Evolutionary conservation across 2,888 invertebrate species (phyloP).

Genomic region (Lucinisca nassula): DNA sequence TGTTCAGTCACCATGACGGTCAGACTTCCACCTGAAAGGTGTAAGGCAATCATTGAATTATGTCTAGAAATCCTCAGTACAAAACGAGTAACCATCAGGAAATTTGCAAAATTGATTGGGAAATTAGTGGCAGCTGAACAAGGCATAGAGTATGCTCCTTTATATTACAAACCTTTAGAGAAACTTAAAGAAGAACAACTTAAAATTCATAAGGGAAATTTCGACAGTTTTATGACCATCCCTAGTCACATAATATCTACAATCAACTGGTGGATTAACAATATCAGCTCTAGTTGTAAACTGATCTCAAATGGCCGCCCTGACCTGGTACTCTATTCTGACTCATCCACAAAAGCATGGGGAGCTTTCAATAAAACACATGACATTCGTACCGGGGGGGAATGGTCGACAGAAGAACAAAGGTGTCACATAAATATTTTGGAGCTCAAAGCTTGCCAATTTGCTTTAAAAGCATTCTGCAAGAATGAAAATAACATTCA

Average conservation of each 20-base stretch:
- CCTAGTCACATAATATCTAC: neutral
- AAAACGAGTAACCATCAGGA: conserved; percentile 38
- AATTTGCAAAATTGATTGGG: conserved; percentile 53
- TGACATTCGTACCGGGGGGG: neutral
- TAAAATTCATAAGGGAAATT: conserved; percentile 17
- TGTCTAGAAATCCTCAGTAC: neutral
- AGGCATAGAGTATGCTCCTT: conserved; percentile 58
- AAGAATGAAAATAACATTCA: neutral
- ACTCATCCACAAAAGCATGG: conserved; percentile 17
- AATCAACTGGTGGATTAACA: conserved; percentile 22
- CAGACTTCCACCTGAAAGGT: conserved; percentile 32
- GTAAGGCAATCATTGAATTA: conserved; percentile 1
- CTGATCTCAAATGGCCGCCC: neutral
- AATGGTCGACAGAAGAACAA: conserved; percentile 20
- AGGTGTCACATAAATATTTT: conserved; percentile 12
- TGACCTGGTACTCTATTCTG: neutral
- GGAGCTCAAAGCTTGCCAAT: conserved; percentile 24
- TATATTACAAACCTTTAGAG: conserved; percentile 61
- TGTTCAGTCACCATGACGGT: conserved; percentile 49
- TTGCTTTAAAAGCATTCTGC: conserved; percentile 17
- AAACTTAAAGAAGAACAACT: conserved; percentile 51
- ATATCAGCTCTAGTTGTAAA: neutral
- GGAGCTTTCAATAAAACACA: conserved; percentile 9
- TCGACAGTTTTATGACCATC: conserved; percentile 29
- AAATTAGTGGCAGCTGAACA: conserved; percentile 60